Conservation (phyloP, 2,113 vertebrate species). For the Chinchilla lanigera region DNA sequence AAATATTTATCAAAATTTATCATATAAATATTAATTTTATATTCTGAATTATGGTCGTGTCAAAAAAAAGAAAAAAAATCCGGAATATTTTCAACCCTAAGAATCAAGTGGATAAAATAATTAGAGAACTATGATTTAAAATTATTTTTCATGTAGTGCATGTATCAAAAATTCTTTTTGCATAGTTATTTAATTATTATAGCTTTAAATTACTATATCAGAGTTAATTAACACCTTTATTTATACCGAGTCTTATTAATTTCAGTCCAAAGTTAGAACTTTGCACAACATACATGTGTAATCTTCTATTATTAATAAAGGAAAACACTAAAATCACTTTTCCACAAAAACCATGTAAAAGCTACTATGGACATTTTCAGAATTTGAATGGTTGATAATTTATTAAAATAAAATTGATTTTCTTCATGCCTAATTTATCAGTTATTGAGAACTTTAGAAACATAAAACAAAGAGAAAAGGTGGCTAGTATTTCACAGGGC, state of each 20-base stretch:
- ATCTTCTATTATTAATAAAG: background rate
- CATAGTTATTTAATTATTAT: background rate
- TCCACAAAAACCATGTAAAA: background rate
- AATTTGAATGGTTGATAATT: background rate
- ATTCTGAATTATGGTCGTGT: background rate
- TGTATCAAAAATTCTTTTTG: background rate
- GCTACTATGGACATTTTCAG: background rate
- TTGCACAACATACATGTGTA: background rate
- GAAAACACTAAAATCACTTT: background rate
- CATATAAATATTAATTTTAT: background rate
- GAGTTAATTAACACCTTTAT: background rate
- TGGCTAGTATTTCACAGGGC: background rate
- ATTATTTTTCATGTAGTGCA: background rate
- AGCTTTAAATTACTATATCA: background rate
- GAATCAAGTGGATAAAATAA: background rate
- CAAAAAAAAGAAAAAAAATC: constrained; percentile 9
- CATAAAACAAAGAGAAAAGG: background rate
- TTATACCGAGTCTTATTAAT: background rate
- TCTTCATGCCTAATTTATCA: background rate
- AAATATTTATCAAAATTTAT: background rate
- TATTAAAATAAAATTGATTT: background rate
- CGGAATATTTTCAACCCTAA: background rate
- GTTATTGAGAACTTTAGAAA: background rate
- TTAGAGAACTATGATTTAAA: background rate
- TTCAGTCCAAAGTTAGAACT: background rate